These are phyloP conservation scores for Azemiops feae DNA, from an alignment of 2,113 vertebrate species.

Conservation along the genomic window DNA sequence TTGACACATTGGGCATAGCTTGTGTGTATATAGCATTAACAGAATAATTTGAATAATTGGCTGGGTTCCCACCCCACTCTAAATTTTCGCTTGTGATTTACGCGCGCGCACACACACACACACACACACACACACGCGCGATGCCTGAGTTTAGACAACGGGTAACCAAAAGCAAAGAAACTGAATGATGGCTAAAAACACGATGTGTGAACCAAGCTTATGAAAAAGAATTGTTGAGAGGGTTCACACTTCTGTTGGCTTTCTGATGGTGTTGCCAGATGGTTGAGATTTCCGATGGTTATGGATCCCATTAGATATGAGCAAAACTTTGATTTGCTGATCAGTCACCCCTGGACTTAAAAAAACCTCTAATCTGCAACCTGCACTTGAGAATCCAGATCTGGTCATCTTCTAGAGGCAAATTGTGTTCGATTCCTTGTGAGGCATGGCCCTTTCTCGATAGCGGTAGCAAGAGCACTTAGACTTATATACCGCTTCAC, in stretches of 20 bases:
- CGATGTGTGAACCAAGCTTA: background rate
- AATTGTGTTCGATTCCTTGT: too few relatives aligned
- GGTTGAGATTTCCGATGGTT: background rate
- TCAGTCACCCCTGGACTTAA: background rate
- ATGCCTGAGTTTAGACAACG: background rate
- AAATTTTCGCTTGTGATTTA: background rate
- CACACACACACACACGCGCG: too few relatives aligned
- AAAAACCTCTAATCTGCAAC: background rate
- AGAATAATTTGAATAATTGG: background rate
- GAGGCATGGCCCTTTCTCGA: too few relatives aligned
- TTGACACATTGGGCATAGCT: background rate
- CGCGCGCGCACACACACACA: background rate
- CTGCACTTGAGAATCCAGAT: background rate
- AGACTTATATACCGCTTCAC: too few relatives aligned
- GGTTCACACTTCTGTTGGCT: background rate
- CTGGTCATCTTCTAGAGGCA: background rate
- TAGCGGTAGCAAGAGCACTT: too few relatives aligned
- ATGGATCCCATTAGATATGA: background rate
- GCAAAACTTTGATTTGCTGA: background rate
- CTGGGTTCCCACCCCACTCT: background rate
- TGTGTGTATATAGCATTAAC: background rate
- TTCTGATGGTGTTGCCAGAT: background rate
- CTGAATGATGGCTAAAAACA: background rate
- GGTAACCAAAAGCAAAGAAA: background rate
- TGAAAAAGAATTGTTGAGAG: background rate